phyloP scores from a whole-genome alignment of 2,113 vertebrate genomes.

The Lophochroa leadbeateri region DNA sequence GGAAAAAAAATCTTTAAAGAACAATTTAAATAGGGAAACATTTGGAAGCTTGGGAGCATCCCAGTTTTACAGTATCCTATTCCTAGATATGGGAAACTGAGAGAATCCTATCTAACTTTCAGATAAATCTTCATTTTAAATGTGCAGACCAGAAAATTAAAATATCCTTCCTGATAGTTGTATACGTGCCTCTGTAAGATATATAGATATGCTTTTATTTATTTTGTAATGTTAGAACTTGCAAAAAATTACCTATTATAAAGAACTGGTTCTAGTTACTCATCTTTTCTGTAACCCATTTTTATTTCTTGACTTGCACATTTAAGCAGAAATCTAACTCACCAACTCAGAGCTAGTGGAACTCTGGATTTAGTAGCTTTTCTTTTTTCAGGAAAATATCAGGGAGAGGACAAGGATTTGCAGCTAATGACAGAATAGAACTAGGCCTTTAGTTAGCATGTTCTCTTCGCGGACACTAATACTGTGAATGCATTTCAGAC shows the following conservation, averaged over 20 bases:
- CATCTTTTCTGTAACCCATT: neutral
- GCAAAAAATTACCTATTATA: neutral
- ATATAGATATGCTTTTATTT: neutral
- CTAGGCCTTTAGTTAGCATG: neutral
- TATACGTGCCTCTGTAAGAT: neutral
- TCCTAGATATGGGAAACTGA: neutral
- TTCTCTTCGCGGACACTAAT: neutral
- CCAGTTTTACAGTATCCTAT: neutral
- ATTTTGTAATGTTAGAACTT: neutral
- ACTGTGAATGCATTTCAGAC: neutral
- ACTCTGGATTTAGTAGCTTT: neutral
- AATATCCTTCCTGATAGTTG: neutral
- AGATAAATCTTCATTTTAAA: neutral
- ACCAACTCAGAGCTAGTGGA: neutral
- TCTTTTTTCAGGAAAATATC: neutral
- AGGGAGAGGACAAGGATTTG: neutral
- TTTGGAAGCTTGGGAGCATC: neutral
- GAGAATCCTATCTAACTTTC: neutral
- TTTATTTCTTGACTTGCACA: neutral
- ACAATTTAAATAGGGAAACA: neutral
- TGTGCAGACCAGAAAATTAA: neutral
- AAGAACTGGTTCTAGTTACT: neutral
- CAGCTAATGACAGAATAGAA: neutral
- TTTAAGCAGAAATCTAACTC: neutral
- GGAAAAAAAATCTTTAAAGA: neutral